Evolutionary conservation across 2,888 invertebrate genomes (phyloP).

Genomic region (Tachina grossa): DNA sequence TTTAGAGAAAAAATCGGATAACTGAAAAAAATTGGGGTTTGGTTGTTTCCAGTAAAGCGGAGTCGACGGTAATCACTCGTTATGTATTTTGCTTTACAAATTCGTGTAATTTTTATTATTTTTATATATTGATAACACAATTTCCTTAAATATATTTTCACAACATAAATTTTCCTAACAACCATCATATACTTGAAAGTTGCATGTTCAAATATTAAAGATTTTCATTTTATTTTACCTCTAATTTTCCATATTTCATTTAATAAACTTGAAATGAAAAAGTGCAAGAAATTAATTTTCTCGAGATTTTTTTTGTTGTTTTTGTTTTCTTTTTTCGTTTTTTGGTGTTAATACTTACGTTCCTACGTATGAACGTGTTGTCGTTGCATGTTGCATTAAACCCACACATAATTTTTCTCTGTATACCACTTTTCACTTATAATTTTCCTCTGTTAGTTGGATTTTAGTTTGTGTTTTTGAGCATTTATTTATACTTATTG

Average conservation of each 20-base stretch:
- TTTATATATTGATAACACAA: conserved; percentile 1
- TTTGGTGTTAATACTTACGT: conserved; percentile 14
- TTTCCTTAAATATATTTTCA: conserved; percentile 36
- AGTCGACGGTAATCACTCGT: too few relatives aligned
- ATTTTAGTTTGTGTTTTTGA: conserved; percentile 19
- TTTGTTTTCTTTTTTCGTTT: conserved; percentile 7
- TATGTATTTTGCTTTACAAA: not conserved
- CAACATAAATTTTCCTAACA: conserved; percentile 58
- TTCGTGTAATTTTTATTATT: not conserved
- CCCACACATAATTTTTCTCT: conserved; percentile 69
- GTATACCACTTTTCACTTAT: conserved; percentile 69
- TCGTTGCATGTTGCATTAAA: conserved; percentile 64
- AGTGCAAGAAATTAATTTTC: conserved; percentile 69
- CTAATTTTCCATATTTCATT: conserved; percentile 63
- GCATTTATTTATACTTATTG: conserved; percentile 14
- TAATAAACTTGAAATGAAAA: conserved; percentile 70
- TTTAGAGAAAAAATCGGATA: too few relatives aligned
- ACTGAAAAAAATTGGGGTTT: too few relatives aligned
- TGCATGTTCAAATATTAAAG: conserved; percentile 46
- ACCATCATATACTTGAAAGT: conserved; percentile 31
- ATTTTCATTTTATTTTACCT: conserved; percentile 38
- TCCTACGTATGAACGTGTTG: conserved; percentile 41
- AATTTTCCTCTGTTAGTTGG: conserved; percentile 61
- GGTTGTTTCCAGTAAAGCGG: too few relatives aligned
- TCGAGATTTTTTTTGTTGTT: conserved; percentile 18